Evolutionary conservation across 2,797 vertebrate species (phyloP).

Genomic region (Perodicticus potto): DNA sequence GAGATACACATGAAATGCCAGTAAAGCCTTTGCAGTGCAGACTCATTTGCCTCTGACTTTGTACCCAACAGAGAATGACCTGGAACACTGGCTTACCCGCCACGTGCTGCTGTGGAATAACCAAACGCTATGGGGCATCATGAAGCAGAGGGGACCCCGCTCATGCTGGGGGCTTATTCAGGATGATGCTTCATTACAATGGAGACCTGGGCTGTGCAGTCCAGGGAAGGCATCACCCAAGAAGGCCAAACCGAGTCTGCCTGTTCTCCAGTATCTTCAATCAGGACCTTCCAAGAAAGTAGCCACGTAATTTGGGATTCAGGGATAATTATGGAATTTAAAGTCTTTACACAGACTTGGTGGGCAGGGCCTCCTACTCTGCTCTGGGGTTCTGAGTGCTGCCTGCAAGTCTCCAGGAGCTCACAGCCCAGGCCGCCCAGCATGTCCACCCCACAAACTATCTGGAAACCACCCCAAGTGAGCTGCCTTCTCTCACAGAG

Average conservation of each 20-base stretch:
- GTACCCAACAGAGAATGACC: constrained; percentile 46
- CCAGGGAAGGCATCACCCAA: neutral
- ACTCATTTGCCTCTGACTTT: neutral
- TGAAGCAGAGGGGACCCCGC: neutral
- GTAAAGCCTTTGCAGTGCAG: neutral
- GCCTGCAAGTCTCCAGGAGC: neutral
- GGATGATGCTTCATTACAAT: neutral
- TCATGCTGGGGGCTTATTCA: no score
- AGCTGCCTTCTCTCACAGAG: neutral
- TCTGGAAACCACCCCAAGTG: neutral
- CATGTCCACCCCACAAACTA: neutral
- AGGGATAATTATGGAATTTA: neutral
- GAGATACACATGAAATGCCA: constrained; percentile 16
- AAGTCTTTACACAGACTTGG: neutral
- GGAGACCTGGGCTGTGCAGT: neutral
- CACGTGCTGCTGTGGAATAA: neutral
- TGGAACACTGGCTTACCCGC: neutral
- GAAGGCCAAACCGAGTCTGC: neutral
- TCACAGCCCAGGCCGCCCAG: neutral
- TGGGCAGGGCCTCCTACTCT: neutral
- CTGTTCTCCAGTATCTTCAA: neutral
- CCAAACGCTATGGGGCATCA: neutral
- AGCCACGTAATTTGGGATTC: neutral
- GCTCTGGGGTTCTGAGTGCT: neutral
- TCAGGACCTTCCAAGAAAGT: neutral